These are phyloP conservation scores for Thymelicus sylvestris DNA, from an alignment of 2,888 invertebrate genomes.

Conservation along the genomic window DNA sequence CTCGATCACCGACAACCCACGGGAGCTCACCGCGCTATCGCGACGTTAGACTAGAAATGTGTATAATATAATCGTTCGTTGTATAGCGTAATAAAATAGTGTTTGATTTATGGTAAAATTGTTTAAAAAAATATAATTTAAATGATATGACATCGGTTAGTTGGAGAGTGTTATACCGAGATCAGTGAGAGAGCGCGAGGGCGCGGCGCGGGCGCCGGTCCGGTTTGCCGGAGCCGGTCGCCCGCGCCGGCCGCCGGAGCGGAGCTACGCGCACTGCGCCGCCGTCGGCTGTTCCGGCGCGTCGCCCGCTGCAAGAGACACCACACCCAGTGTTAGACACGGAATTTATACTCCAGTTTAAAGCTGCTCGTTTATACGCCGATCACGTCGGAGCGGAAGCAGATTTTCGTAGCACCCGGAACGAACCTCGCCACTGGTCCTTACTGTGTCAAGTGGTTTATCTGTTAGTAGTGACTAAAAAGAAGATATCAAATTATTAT, in stretches of 20 bases:
- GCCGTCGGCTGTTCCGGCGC: slow-evolving; percentile 83
- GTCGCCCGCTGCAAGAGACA: slow-evolving; percentile 85
- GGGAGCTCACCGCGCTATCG: slow-evolving; percentile 64
- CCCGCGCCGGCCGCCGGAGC: slow-evolving; percentile 49
- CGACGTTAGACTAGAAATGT: slow-evolving; percentile 69
- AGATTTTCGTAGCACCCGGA: slow-evolving; percentile 45
- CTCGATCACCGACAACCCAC: slow-evolving; percentile 66
- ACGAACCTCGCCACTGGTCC: slow-evolving; percentile 38
- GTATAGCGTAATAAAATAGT: slow-evolving; percentile 63
- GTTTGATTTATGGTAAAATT: slow-evolving; percentile 58
- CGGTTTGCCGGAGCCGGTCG: slow-evolving; percentile 26
- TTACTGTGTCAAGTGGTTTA: not conserved
- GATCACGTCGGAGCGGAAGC: slow-evolving; percentile 56
- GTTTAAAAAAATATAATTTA: slow-evolving; percentile 63
- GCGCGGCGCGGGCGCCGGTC: slow-evolving; percentile 54
- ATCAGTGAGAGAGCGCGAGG: slow-evolving; percentile 73
- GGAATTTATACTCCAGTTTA: slow-evolving; percentile 68
- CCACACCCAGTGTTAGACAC: slow-evolving; percentile 84
- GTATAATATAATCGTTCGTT: slow-evolving; percentile 57
- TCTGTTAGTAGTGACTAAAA: not conserved
- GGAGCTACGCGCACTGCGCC: slow-evolving; percentile 84
- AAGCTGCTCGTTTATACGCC: slow-evolving; percentile 48
- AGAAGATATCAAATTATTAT: not conserved
- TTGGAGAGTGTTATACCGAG: slow-evolving; percentile 81
- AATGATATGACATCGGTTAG: slow-evolving; percentile 69